Percentiles rank a stretch among this genome's conserved stretches.
Evolutionary conservation across 2,888 invertebrate genomes (phyloP).

Genomic region (Luperina nickerlii): DNA sequence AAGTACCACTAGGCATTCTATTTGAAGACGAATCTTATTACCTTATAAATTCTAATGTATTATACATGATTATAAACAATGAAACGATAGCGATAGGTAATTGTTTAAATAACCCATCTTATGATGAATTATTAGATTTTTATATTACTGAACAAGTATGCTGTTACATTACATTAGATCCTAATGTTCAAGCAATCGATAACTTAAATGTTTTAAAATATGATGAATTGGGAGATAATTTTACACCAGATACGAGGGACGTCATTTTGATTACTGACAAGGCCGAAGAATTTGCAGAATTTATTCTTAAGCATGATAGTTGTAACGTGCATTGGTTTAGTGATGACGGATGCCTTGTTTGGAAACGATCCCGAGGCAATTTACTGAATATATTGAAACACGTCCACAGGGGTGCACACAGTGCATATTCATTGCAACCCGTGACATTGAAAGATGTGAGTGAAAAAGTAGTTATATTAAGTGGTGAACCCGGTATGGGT

Average conservation of each 20-base stretch:
- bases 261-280: constrained; percentile 44
- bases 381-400: constrained; percentile 34
- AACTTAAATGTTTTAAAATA: constrained; percentile 19
- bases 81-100: constrained; percentile 40
- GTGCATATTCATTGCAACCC: neutral
- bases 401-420: constrained; percentile 15
- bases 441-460: constrained; percentile 31
- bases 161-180: constrained; percentile 42
- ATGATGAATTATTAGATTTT: constrained; percentile 24
- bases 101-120: constrained; percentile 24
- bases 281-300: constrained; percentile 21
- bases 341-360: constrained; percentile 6
- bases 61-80: constrained; percentile 41
- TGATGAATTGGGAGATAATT: constrained; percentile 3
- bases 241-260: constrained; percentile 18
- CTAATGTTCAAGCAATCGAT: neutral
- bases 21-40: constrained; percentile 17
- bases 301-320: constrained; percentile 1
- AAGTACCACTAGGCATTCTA: constrained; percentile 11
- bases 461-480: constrained; percentile 57
- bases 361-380: constrained; percentile 41
- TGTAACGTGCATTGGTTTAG: constrained; percentile 54
- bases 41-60: constrained; percentile 35
- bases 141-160: constrained; percentile 43
- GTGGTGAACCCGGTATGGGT: constrained; percentile 62